A percentile compares a stretch with the other conserved stretches of the same genome.
Evolutionary conservation across 30 jellyfish, hydroid and myxozoan genomes (phyloP).

Genomic region (Hydractinia symbiolongicarpus): DNA sequence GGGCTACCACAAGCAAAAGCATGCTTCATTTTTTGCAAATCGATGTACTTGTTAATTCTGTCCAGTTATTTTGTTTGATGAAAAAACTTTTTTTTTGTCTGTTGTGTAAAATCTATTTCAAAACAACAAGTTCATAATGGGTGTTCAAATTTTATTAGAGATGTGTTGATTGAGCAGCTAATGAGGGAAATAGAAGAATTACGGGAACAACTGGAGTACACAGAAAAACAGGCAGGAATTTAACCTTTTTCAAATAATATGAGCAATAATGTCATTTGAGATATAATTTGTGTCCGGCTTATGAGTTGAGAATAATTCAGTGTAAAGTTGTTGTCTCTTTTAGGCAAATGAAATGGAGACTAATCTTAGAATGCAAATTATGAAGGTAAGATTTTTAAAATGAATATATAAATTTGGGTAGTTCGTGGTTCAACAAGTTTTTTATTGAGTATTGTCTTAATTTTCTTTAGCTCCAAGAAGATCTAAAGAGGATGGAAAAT

Average conservation of each 20-base stretch:
- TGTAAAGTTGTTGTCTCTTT: neutral
- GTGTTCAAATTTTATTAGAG: constrained; percentile 36
- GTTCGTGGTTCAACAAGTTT: neutral
- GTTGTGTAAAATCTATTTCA: too few species aligned
- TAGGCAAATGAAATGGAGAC: constrained; percentile 60
- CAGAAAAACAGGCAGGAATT: constrained; percentile 51
- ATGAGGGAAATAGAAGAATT: constrained; percentile 90
- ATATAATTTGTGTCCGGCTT: too few species aligned
- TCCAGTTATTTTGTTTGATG: too few species aligned
- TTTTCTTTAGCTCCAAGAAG: constrained; percentile 67
- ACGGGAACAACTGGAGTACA: constrained; percentile 52
- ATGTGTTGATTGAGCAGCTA: constrained; percentile 81
- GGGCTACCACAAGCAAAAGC: too few species aligned
- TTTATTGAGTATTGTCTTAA: neutral
- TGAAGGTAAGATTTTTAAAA: constrained; percentile 38
- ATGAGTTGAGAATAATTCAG: too few species aligned
- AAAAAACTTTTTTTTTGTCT: too few species aligned
- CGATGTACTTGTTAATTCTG: too few species aligned
- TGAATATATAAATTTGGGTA: neutral
- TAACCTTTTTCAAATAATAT: too few species aligned
- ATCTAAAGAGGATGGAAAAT: constrained; percentile 46
- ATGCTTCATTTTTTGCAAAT: too few species aligned
- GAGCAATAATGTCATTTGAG: too few species aligned
- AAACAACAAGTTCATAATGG: too few species aligned
- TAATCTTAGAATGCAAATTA: constrained; percentile 48